Conservation (phyloP, 2,797 vertebrate species). For the Microctenopoma steveboyesi region DNA sequence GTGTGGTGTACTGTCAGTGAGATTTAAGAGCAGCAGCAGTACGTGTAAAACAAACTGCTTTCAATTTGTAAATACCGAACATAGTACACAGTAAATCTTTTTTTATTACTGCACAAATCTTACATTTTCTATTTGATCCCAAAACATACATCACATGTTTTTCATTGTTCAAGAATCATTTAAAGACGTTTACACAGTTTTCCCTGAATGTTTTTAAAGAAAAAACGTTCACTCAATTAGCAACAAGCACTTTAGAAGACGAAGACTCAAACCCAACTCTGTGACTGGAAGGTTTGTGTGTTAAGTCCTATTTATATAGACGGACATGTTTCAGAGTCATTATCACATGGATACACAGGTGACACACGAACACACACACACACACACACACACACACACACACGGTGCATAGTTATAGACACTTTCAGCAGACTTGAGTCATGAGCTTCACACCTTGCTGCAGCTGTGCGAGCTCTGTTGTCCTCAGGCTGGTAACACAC, state of each 20-base stretch:
- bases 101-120: neutral
- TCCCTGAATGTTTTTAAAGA: too few species aligned
- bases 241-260: too few species aligned
- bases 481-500: neutral
- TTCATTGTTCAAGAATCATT: neutral
- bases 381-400: too few species aligned
- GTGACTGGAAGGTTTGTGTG: too few species aligned
- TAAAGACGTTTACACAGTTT: neutral
- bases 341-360: too few species aligned
- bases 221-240: too few species aligned
- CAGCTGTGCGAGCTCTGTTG: neutral
- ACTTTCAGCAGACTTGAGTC: conserved; percentile 12
- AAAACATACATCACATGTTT: neutral
- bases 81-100: neutral
- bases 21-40: conserved; percentile 30
- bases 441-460: conserved; percentile 11
- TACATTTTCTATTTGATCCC: neutral
- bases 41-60: neutral
- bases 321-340: too few species aligned
- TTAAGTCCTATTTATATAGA: too few species aligned
- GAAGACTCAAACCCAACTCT: too few species aligned
- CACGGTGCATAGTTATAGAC: neutral
- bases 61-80: conserved; percentile 9
- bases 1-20: conserved; percentile 20
- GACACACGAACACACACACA: too few species aligned